Conservation (phyloP, 2,113 vertebrate species). For the Brachionichthys hirsutus region DNA sequence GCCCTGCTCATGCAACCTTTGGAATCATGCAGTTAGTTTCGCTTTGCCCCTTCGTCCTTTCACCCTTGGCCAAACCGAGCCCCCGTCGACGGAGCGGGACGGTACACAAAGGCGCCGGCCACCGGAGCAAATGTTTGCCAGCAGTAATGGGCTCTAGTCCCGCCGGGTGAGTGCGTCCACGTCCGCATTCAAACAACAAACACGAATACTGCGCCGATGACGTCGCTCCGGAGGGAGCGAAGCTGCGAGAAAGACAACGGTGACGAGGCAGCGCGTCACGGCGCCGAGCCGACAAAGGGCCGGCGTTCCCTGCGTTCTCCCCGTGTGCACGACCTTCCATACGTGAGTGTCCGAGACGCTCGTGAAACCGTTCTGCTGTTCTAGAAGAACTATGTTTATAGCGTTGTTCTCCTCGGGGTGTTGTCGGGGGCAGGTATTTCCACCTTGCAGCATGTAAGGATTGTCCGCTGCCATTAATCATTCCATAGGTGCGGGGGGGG, state of each 20-base stretch:
- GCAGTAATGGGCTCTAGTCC: constrained; percentile 50
- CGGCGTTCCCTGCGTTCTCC: background rate
- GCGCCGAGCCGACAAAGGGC: background rate
- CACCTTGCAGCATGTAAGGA: constrained; percentile 32
- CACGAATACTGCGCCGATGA: background rate
- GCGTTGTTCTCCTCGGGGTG: constrained; percentile 25
- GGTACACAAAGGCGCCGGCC: constrained; percentile 52
- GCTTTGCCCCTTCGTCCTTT: constrained; percentile 46
- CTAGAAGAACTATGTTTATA: constrained; percentile 21
- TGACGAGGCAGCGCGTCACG: background rate
- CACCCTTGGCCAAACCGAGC: constrained; percentile 49
- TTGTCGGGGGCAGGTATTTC: constrained; percentile 42
- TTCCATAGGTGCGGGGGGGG: constrained; percentile 60
- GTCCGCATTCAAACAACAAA: constrained; percentile 9
- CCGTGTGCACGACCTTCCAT: too few species aligned
- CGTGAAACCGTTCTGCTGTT: constrained; percentile 17
- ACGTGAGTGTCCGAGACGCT: too few species aligned
- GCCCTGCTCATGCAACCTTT: constrained; percentile 52
- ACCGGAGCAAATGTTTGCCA: constrained; percentile 65
- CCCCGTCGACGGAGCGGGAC: constrained; percentile 47
- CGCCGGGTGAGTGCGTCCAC: constrained; percentile 28
- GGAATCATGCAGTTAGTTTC: constrained; percentile 45
- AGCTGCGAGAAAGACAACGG: too few species aligned
- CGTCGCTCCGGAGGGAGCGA: too few species aligned
- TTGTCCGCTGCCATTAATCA: constrained; percentile 62